Percentiles rank a stretch among this genome's conserved stretches.
These are phyloP conservation scores for Poeciliopsis turrubarensis DNA, from an alignment of 2,113 vertebrate genomes.

Conservation along the genomic window DNA sequence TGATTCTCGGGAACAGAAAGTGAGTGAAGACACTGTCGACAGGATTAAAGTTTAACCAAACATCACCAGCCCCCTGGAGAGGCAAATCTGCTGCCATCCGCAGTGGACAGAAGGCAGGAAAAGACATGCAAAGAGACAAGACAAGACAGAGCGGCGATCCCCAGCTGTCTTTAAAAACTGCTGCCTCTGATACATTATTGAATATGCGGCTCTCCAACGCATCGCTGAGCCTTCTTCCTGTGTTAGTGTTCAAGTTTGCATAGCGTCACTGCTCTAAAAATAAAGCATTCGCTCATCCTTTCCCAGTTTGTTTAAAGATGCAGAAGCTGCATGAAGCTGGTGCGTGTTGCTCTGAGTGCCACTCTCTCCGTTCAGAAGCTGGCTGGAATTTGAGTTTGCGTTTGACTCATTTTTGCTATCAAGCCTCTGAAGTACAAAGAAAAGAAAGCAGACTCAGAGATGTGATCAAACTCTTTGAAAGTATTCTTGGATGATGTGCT, in stretches of 20 bases:
- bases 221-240: constrained; percentile 75
- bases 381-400: constrained; percentile 39
- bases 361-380: constrained; percentile 47
- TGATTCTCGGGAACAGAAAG: constrained; percentile 36
- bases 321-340: constrained; percentile 57
- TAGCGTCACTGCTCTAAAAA: constrained; percentile 77
- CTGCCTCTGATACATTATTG: constrained; percentile 78
- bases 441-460: constrained; percentile 32
- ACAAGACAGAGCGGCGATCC: constrained; percentile 61
- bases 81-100: constrained; percentile 43
- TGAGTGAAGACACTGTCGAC: constrained; percentile 29
- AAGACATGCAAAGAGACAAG: constrained; percentile 59
- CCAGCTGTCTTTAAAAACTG: constrained; percentile 70
- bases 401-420: constrained; percentile 47
- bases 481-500: constrained; percentile 27
- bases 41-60: constrained; percentile 72
- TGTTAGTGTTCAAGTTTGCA: constrained; percentile 68
- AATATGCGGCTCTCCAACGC: constrained; percentile 66
- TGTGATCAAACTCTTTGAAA: constrained; percentile 55
- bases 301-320: constrained; percentile 68
- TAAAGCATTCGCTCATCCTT: constrained; percentile 70
- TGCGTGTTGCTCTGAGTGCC: constrained; percentile 38
- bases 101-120: constrained; percentile 38
- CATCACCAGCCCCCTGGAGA: constrained; percentile 46
- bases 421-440: constrained; percentile 40